A percentile compares a stretch with the other conserved stretches of the same genome.
phyloP scores from a whole-genome alignment of 2,797 vertebrate genomes.

The Erpetoichthys calabaricus region DNA sequence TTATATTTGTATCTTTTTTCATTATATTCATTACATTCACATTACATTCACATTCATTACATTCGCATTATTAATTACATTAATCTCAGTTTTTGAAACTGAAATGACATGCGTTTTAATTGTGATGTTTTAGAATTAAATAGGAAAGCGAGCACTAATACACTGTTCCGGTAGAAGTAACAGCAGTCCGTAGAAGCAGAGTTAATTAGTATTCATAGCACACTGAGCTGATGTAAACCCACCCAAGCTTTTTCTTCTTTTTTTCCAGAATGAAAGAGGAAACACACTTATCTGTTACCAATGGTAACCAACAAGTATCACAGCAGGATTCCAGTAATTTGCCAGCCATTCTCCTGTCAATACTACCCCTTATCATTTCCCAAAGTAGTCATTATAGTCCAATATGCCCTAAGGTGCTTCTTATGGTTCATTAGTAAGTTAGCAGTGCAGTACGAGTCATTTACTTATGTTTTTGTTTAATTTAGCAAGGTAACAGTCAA shows the following conservation, averaged over 20 bases:
- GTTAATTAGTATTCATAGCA: constrained; percentile 40
- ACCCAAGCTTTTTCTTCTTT: constrained; percentile 8
- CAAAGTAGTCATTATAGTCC: constrained; percentile 2
- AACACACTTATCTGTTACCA: constrained; percentile 48
- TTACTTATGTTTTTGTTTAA: constrained; percentile 1
- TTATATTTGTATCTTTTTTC: too few relatives aligned
- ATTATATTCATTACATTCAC: too few relatives aligned
- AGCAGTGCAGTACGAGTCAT: constrained; percentile 1
- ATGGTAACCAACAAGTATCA: constrained; percentile 27
- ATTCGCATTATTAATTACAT: too few relatives aligned
- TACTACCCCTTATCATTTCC: constrained; percentile 2
- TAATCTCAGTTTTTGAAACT: too few relatives aligned
- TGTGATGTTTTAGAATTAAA: too few relatives aligned
- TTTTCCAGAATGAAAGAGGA: constrained; percentile 36
- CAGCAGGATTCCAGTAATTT: constrained; percentile 13
- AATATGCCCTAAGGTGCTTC: constrained; percentile 4
- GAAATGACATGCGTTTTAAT: too few relatives aligned
- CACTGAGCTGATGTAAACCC: constrained; percentile 34
- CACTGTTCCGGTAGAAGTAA: too few relatives aligned
- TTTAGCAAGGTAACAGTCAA: not conserved
- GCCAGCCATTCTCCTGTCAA: constrained; percentile 17
- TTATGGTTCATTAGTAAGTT: constrained; percentile 4
- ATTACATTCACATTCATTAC: too few relatives aligned
- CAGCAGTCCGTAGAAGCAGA: too few relatives aligned
- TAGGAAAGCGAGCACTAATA: too few relatives aligned